These are phyloP conservation scores for Aquatica leii DNA, from an alignment of 2,888 invertebrate genomes.

Conservation along the genomic window DNA sequence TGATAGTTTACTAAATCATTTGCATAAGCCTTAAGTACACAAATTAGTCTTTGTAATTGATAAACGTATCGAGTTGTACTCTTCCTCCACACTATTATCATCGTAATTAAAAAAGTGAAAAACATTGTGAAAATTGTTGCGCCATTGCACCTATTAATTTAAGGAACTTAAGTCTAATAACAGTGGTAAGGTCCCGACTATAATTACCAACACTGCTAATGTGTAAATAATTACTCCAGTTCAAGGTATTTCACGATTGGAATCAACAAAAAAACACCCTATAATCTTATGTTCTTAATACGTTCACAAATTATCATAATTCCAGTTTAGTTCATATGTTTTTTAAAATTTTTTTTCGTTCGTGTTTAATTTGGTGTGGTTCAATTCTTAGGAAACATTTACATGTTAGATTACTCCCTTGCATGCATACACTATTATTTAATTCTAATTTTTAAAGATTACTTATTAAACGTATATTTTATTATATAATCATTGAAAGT, in stretches of 20 bases:
- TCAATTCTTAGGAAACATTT: conserved; percentile 43
- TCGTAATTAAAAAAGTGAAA: not conserved
- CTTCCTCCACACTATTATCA: too few species aligned
- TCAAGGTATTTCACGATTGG: conserved; percentile 57
- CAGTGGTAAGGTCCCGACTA: conserved; percentile 54
- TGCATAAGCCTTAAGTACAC: too few species aligned
- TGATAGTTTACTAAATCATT: too few species aligned
- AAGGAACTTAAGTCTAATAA: conserved; percentile 58
- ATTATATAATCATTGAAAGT: conserved; percentile 32
- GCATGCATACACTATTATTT: conserved; percentile 45
- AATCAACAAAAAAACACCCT: conserved; percentile 53
- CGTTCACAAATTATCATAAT: conserved; percentile 53
- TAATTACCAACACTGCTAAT: conserved; percentile 60
- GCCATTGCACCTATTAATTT: conserved; percentile 60
- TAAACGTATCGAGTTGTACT: too few species aligned
- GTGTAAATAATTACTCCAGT: conserved; percentile 61
- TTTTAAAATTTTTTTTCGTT: conserved; percentile 37
- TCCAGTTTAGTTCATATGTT: conserved; percentile 41
- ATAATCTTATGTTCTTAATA: conserved; percentile 52
- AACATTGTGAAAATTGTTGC: conserved; percentile 49
- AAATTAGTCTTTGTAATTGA: too few species aligned
- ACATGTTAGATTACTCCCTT: conserved; percentile 51
- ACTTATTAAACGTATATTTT: conserved; percentile 30
- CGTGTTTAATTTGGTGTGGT: conserved; percentile 44
- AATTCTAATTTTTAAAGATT: conserved; percentile 35